Evolutionary conservation across 2,888 invertebrate species (phyloP).

Genomic region (Drosophila colorata): DNA sequence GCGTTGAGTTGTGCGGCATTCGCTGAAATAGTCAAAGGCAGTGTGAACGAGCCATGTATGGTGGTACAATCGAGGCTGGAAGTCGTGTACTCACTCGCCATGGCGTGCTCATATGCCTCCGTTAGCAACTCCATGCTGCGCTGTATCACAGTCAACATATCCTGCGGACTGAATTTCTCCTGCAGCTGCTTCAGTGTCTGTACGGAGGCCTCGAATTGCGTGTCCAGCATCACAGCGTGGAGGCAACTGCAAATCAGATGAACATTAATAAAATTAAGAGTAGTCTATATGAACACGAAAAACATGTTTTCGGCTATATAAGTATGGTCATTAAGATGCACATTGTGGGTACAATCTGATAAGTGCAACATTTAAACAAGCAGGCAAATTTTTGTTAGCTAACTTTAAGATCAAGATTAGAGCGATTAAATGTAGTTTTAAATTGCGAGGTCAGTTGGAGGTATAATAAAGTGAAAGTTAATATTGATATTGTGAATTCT

Average conservation of each 20-base stretch:
- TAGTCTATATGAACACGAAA: constrained; percentile 2
- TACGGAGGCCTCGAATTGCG: constrained; percentile 81
- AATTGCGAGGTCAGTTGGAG: not conserved
- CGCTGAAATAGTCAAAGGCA: constrained; percentile 50
- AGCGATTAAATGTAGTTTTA: constrained; percentile 2
- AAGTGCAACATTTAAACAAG: constrained; percentile 11
- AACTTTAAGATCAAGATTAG: not conserved
- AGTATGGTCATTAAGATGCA: constrained; percentile 1
- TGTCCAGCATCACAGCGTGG: constrained; percentile 76
- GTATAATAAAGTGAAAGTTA: not conserved
- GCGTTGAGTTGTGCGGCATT: constrained; percentile 81
- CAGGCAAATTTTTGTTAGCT: constrained; percentile 17
- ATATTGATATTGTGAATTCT: not conserved
- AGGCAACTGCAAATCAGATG: constrained; percentile 59
- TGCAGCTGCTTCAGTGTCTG: constrained; percentile 82
- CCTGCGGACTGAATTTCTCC: constrained; percentile 84
- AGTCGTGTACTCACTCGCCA: constrained; percentile 63
- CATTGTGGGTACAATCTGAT: constrained; percentile 6
- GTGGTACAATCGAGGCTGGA: no score
- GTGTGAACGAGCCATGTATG: no score
- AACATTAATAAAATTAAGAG: not conserved
- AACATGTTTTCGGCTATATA: constrained; percentile 28
- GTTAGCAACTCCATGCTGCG: constrained; percentile 83
- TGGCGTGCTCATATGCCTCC: constrained; percentile 81
- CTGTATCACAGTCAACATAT: constrained; percentile 85